These are phyloP conservation scores for Polydrusus tereticollis DNA, from an alignment of 2,888 invertebrate genomes.

Conservation along the genomic window DNA sequence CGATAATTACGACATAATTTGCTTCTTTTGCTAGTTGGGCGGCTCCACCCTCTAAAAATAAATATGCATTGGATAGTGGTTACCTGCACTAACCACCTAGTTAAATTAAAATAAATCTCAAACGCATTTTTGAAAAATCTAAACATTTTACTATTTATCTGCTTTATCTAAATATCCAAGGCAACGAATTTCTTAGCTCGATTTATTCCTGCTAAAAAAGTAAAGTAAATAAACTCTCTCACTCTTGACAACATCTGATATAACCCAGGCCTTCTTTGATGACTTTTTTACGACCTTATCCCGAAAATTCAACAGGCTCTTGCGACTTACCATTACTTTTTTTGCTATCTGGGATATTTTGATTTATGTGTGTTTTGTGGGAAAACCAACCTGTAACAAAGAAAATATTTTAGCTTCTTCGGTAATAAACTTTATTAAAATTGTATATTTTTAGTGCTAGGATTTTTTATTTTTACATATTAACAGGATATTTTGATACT, in stretches of 20 bases:
- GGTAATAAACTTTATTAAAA: background rate
- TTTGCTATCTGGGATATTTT: conserved; percentile 10
- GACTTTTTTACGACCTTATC: conserved; percentile 11
- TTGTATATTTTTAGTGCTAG: background rate
- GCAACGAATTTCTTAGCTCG: background rate
- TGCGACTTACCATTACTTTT: conserved; percentile 13
- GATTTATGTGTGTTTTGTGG: background rate
- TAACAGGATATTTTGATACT: no score
- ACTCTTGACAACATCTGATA: conserved; percentile 13
- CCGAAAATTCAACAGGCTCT: conserved; percentile 20
- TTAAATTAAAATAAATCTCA: no score
- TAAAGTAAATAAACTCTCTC: conserved; percentile 1
- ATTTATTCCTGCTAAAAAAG: conserved; percentile 4
- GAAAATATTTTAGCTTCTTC: conserved; percentile 11
- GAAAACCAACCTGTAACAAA: conserved; percentile 17
- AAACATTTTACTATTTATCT: background rate
- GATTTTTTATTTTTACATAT: background rate
- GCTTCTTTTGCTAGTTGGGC: no score
- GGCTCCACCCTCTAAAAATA: no score
- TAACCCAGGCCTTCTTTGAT: conserved; percentile 3
- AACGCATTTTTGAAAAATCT: background rate
- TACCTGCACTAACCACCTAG: no score
- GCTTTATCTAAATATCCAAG: background rate
- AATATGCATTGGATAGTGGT: no score
- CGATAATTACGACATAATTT: no score